phyloP scores from a whole-genome alignment of 2,888 invertebrate genomes.

The Macrosoma leucophasiata region DNA sequence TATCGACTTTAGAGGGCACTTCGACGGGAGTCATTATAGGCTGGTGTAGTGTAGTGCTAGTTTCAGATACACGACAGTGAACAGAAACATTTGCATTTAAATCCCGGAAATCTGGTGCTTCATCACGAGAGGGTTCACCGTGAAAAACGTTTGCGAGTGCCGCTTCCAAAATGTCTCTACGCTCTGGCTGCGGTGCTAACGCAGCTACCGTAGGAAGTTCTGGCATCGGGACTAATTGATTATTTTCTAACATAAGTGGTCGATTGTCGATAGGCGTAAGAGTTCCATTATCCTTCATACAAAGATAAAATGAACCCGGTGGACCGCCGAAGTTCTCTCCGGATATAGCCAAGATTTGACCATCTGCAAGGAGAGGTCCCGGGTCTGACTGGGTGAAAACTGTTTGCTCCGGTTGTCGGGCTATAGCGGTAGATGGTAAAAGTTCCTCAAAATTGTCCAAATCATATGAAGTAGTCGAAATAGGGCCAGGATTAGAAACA shows the following conservation, averaged over 20 bases:
- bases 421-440: slow-evolving; percentile 64
- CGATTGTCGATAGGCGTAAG: slow-evolving; percentile 83
- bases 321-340: slow-evolving; percentile 84
- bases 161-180: slow-evolving; percentile 84
- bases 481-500: slow-evolving; percentile 35
- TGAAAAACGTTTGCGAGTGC: slow-evolving; percentile 84
- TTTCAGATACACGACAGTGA: slow-evolving; percentile 81
- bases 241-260: slow-evolving; percentile 73
- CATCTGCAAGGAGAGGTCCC: slow-evolving; percentile 64
- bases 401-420: slow-evolving; percentile 41
- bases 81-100: slow-evolving; percentile 74
- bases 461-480: slow-evolving; percentile 41
- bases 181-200: slow-evolving; percentile 52
- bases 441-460: slow-evolving; percentile 66
- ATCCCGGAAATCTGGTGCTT: slow-evolving; percentile 77
- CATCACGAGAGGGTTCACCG: slow-evolving; percentile 64
- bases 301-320: slow-evolving; percentile 82
- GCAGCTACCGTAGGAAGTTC: slow-evolving; percentile 46
- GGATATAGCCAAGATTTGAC: slow-evolving; percentile 82
- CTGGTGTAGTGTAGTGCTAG: slow-evolving; percentile 83
- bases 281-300: slow-evolving; percentile 82
- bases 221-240: slow-evolving; percentile 64
- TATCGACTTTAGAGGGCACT: slow-evolving; percentile 75
- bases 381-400: slow-evolving; percentile 30
- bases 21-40: slow-evolving; percentile 90